A percentile compares a stretch with the other conserved stretches of the same genome.
Conservation (phyloP, 2,113 vertebrate species). For the Cathartes aura region DNA sequence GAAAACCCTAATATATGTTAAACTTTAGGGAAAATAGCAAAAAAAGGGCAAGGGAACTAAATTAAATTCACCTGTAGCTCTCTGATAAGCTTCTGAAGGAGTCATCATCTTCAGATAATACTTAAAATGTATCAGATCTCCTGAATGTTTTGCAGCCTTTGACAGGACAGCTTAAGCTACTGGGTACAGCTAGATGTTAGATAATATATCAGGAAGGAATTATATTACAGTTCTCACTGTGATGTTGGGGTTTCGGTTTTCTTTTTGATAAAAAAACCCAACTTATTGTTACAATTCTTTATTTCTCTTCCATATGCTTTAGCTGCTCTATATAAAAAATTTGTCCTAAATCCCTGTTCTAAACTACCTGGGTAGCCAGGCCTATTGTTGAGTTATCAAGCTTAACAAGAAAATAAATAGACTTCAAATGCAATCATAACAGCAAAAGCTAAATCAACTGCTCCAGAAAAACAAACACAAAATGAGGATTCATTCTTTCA, state of each 20-base stretch:
- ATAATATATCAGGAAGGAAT: not conserved
- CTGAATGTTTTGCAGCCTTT: not conserved
- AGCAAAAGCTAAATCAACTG: not conserved
- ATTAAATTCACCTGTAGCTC: not conserved
- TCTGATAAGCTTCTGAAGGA: not conserved
- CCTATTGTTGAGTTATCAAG: not conserved
- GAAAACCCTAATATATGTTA: not conserved
- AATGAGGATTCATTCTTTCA: not conserved
- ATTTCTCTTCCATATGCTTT: not conserved
- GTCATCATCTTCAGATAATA: not conserved
- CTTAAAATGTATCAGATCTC: not conserved
- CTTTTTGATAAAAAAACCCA: not conserved
- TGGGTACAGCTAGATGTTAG: not conserved
- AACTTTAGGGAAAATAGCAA: not conserved
- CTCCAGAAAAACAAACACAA: not conserved
- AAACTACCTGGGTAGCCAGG: not conserved
- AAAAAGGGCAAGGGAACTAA: not conserved
- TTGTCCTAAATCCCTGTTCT: not conserved
- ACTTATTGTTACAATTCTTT: not conserved
- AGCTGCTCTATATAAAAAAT: not conserved
- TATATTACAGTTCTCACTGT: not conserved
- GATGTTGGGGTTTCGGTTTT: not conserved
- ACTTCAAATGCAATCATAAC: not conserved
- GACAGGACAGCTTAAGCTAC: not conserved
- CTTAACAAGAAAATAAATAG: not conserved